Conservation (phyloP, 2,113 vertebrate species). For the Pyxicephalus adspersus region DNA sequence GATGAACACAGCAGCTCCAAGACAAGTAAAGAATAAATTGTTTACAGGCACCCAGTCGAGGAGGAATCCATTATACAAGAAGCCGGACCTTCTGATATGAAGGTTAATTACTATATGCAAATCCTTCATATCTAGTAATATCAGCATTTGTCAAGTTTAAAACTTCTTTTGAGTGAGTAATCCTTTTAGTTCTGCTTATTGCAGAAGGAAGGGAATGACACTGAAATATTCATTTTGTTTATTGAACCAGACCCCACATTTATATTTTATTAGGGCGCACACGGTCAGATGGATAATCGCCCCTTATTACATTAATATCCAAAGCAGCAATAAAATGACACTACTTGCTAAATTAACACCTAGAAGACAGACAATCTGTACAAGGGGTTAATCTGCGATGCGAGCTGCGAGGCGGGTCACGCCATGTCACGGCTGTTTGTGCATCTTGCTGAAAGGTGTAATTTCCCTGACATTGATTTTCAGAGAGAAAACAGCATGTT, state of each 20-base stretch:
- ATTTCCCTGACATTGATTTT: conserved; percentile 55
- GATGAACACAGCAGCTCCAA: too few species aligned
- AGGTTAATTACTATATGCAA: too few species aligned
- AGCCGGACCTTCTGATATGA: too few species aligned
- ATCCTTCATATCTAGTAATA: not conserved
- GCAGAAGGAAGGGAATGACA: not conserved
- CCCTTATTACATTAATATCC: conserved; percentile 2
- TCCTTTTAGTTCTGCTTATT: not conserved
- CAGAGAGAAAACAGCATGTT: conserved; percentile 45
- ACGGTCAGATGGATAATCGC: not conserved
- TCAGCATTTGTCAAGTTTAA: not conserved
- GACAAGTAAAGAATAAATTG: too few species aligned
- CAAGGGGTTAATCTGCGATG: conserved; percentile 35
- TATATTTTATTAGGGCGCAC: conserved; percentile 7
- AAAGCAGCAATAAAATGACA: conserved; percentile 26
- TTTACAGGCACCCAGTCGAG: too few species aligned
- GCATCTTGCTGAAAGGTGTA: conserved; percentile 52
- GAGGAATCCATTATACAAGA: too few species aligned
- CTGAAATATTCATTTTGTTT: not conserved
- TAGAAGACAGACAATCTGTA: not conserved
- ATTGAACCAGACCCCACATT: conserved; percentile 14
- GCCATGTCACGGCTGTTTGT: conserved; percentile 54
- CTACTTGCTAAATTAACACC: conserved; percentile 32
- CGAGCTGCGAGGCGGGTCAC: conserved; percentile 29
- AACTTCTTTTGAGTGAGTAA: not conserved